These are phyloP conservation scores for Pluvianellus socialis DNA, from an alignment of 2,113 vertebrate species.

Conservation along the genomic window DNA sequence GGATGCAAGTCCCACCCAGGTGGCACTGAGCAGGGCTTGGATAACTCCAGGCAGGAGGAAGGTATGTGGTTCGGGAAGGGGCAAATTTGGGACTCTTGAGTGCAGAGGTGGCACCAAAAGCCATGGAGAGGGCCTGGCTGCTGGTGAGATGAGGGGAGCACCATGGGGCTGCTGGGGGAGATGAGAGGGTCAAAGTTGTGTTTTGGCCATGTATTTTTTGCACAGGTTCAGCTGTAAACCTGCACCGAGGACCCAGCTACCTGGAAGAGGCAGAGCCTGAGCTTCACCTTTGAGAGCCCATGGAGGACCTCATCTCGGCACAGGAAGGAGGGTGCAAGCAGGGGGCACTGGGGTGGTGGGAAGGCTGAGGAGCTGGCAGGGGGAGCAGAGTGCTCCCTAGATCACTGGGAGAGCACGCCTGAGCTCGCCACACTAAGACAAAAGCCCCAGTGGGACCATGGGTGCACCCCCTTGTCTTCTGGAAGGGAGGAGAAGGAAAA, in stretches of 20 bases:
- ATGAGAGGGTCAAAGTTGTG: background rate
- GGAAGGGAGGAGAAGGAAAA: background rate
- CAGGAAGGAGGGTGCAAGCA: background rate
- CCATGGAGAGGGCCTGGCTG: background rate
- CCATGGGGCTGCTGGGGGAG: background rate
- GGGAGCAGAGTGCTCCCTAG: background rate
- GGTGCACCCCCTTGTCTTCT: background rate
- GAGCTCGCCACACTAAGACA: background rate
- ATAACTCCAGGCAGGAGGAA: background rate
- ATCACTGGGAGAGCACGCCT: accelerated
- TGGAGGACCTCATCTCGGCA: background rate
- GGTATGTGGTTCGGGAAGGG: background rate
- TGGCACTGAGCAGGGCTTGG: background rate
- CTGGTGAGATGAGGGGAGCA: background rate
- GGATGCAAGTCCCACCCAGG: background rate
- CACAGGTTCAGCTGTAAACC: background rate
- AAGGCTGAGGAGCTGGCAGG: background rate
- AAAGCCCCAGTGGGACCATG: background rate
- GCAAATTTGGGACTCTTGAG: background rate
- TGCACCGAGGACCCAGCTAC: background rate
- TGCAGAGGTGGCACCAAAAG: background rate
- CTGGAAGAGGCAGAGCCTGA: background rate
- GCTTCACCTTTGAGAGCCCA: background rate
- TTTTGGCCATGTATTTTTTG: background rate
- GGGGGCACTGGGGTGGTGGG: background rate